phyloP scores from a whole-genome alignment of 2,888 invertebrate species.

The Callosobruchus maculatus region DNA sequence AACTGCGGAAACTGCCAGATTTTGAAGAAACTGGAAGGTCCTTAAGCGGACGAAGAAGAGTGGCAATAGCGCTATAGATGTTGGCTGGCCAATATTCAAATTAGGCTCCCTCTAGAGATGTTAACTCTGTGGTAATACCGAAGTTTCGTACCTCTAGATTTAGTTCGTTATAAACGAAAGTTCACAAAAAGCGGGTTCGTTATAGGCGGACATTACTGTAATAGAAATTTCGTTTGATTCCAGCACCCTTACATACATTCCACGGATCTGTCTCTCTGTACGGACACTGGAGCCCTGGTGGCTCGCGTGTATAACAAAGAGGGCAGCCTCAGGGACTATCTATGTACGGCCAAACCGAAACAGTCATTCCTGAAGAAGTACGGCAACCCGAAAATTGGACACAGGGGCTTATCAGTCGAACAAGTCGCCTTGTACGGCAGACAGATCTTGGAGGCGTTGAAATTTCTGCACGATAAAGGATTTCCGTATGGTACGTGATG shows the following conservation, averaged over 20 bases:
- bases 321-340: conserved; percentile 69
- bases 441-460: conserved; percentile 80
- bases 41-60: no score
- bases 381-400: conserved; percentile 69
- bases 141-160: no score
- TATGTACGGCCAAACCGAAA: conserved; percentile 75
- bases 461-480: conserved; percentile 83
- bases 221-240: conserved; percentile 26
- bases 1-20: no score
- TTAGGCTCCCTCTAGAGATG: no score
- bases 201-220: no score
- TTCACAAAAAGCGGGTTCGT: no score
- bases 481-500: conserved; percentile 74
- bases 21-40: no score
- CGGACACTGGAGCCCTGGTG: conserved; percentile 70
- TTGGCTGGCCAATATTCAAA: no score
- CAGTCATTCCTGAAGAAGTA: conserved; percentile 81
- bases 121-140: no score
- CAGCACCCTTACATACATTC: conserved; percentile 71
- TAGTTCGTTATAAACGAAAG: no score
- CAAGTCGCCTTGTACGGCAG: conserved; percentile 73
- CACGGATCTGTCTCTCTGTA: conserved; percentile 66
- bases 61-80: no score
- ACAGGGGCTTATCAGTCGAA: conserved; percentile 64
- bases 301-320: conserved; percentile 56